Conservation (phyloP, 1,140 invertebrate species). For the Coptotermes formosanus region DNA sequence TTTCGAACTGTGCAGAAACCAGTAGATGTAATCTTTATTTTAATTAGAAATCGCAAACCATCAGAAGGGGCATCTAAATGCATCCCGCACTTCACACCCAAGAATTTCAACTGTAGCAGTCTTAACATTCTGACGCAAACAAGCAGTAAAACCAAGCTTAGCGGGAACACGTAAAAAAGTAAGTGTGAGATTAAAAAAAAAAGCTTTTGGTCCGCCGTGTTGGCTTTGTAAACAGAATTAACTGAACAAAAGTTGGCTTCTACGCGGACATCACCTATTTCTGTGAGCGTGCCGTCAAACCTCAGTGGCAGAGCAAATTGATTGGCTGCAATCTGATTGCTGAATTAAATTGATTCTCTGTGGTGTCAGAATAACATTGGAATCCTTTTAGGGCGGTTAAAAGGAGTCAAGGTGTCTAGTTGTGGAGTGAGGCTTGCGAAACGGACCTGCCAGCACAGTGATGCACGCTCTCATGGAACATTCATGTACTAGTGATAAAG, state of each 20-base stretch:
- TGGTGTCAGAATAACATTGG: conserved; percentile 34
- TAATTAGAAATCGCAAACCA: not conserved
- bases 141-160: conserved; percentile 3
- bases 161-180: not conserved
- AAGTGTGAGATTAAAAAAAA: not conserved
- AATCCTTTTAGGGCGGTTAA: conserved; percentile 35
- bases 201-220: not conserved
- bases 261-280: not conserved
- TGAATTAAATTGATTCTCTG: conserved; percentile 31
- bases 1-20: too few species aligned
- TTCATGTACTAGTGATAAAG: conserved; percentile 31
- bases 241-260: not conserved
- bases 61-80: too few species aligned
- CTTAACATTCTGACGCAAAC: not conserved
- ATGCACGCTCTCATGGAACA: conserved; percentile 33
- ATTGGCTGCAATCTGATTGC: conserved; percentile 31
- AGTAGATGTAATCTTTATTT: not conserved
- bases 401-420: not conserved
- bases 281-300: not conserved
- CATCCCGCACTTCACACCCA: not conserved
- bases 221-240: conserved; percentile 4
- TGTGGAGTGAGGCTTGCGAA: not conserved
- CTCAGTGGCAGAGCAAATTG: conserved; percentile 31
- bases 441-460: not conserved
- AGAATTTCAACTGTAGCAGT: not conserved